These are phyloP conservation scores for Aviceda subcristata DNA, from an alignment of 2,113 vertebrate genomes.

Conservation along the genomic window DNA sequence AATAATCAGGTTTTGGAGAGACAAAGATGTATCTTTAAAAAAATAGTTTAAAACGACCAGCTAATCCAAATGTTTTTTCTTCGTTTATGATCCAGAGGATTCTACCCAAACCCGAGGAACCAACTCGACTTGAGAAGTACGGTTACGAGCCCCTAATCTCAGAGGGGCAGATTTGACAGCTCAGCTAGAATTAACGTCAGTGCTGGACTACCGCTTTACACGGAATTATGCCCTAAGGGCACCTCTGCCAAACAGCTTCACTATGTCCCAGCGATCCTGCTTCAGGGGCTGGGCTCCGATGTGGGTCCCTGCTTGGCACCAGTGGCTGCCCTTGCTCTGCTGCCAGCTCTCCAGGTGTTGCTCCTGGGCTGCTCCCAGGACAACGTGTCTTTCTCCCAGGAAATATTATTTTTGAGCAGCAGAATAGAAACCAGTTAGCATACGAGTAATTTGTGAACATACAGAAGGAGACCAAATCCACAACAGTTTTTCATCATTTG, in stretches of 20 bases:
- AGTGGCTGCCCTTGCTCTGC: not conserved
- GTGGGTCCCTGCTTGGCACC: not conserved
- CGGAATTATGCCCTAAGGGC: not conserved
- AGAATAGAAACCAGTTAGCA: not conserved
- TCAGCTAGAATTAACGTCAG: too few species aligned
- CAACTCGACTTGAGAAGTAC: too few species aligned
- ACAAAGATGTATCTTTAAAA: too few species aligned
- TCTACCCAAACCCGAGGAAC: not conserved
- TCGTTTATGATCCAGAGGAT: not conserved
- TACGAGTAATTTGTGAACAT: fast-evolving
- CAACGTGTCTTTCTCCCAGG: not conserved
- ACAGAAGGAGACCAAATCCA: not conserved
- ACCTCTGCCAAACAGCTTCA: not conserved
- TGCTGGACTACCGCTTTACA: not conserved
- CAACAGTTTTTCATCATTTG: too few species aligned
- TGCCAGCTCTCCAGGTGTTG: not conserved
- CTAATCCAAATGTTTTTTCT: not conserved
- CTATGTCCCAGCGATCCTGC: not conserved
- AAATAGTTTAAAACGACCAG: not conserved
- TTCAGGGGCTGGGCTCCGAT: not conserved
- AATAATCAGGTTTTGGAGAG: not conserved
- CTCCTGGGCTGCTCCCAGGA: not conserved
- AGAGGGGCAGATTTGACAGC: not conserved
- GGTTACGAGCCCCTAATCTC: not conserved
- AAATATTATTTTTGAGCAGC: not conserved